phyloP scores from a whole-genome alignment of 2,113 vertebrate genomes.

The Pardalotus punctatus region DNA sequence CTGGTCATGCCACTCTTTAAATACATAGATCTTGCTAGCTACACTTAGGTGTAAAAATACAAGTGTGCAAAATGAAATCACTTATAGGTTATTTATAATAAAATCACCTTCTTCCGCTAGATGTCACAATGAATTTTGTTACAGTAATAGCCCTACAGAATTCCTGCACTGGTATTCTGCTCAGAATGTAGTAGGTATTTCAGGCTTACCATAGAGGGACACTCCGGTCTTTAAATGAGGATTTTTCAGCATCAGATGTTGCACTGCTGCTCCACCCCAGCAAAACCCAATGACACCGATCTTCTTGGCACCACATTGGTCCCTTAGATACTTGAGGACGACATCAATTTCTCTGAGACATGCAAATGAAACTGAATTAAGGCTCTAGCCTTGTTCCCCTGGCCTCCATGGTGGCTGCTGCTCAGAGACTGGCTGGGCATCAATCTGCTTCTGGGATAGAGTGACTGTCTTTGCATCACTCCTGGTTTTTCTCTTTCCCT shows the following conservation, averaged over 20 bases:
- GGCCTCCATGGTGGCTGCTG: not conserved
- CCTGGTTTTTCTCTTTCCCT: not conserved
- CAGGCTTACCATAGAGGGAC: conserved; percentile 82
- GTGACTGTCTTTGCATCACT: not conserved
- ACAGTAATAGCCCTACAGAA: not conserved
- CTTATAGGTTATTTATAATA: not conserved
- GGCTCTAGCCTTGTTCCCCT: not conserved
- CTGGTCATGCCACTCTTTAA: not conserved
- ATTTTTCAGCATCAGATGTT: conserved; percentile 83
- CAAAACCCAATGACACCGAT: conserved; percentile 90
- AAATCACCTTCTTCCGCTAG: not conserved
- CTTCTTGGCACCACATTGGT: conserved; percentile 73
- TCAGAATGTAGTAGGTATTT: not conserved
- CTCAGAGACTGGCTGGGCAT: not conserved
- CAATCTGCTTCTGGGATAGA: not conserved
- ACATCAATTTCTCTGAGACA: conserved; percentile 80
- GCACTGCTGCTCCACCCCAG: conserved; percentile 88
- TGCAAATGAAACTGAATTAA: not conserved
- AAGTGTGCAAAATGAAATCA: not conserved
- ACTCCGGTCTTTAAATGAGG: conserved; percentile 82
- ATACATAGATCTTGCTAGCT: not conserved
- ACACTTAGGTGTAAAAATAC: not conserved
- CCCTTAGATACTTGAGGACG: conserved; percentile 79
- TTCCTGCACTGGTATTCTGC: not conserved
- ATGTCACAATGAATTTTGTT: not conserved